Percentiles rank a stretch among this genome's conserved stretches.
These are phyloP conservation scores for Oopsacas minuta DNA, from an alignment of 37 sponge, comb jelly and placozoan genomes.

Conservation along the genomic window DNA sequence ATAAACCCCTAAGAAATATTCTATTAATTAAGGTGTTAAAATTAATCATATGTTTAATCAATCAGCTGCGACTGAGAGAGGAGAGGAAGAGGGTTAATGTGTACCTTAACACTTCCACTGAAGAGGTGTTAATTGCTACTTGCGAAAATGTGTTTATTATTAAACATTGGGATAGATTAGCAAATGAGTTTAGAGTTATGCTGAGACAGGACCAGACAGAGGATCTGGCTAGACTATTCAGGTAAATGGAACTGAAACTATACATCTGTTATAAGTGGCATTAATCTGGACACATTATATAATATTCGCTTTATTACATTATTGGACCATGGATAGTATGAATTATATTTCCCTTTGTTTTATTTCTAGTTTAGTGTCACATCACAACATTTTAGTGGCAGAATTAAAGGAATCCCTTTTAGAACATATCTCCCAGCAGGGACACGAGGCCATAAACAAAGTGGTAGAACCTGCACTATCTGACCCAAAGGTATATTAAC, in stretches of 20 bases:
- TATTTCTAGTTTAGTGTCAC: not conserved
- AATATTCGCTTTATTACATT: not conserved
- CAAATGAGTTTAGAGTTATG: not conserved
- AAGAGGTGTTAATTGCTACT: constrained; percentile 44
- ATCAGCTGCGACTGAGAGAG: constrained; percentile 66
- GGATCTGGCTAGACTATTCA: not conserved
- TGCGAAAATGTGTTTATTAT: not conserved
- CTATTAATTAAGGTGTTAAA: too few relatives aligned
- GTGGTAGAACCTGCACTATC: not conserved
- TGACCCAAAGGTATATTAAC: not conserved
- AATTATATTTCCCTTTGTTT: too few relatives aligned
- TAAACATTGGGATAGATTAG: not conserved
- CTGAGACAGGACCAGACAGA: constrained; percentile 13
- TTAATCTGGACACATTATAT: not conserved
- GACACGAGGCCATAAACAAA: not conserved
- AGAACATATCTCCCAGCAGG: not conserved
- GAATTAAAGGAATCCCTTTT: not conserved
- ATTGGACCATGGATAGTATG: not conserved
- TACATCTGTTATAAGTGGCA: not conserved
- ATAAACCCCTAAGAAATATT: too few relatives aligned
- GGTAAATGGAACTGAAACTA: too few relatives aligned
- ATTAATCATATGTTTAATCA: too few relatives aligned
- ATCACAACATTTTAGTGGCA: not conserved
- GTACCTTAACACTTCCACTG: constrained; percentile 84
- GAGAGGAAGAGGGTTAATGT: constrained; percentile 77